A percentile compares a stretch with the other conserved stretches of the same genome.
phyloP scores from a whole-genome alignment of 1,140 invertebrate genomes.

The Hirudo medicinalis region DNA sequence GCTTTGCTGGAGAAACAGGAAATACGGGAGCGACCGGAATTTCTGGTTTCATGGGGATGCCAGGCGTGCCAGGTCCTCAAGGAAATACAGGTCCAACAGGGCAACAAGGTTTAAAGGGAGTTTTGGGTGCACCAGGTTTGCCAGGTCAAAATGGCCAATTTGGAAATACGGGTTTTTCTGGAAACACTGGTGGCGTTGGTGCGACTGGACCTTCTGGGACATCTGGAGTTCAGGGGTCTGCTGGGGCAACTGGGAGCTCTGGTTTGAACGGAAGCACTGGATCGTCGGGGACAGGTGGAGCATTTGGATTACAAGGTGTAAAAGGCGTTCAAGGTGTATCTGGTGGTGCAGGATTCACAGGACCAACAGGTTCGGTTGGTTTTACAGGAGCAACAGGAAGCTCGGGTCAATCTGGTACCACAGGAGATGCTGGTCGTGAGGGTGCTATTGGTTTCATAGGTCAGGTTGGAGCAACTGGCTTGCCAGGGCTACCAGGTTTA shows the following conservation, averaged over 20 bases:
- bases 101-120: conserved; percentile 47
- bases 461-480: not conserved
- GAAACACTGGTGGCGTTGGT: not conserved
- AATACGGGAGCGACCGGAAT: conserved; percentile 62
- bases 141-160: conserved; percentile 1
- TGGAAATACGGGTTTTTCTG: conserved; percentile 4
- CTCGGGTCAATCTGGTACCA: not conserved
- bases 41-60: conserved; percentile 50
- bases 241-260: not conserved
- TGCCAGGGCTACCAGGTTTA: not conserved
- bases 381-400: conserved; percentile 11
- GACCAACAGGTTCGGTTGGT: conserved; percentile 9
- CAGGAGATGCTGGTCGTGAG: conserved; percentile 1
- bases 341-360: conserved; percentile 3
- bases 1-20: conserved; percentile 55
- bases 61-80: conserved; percentile 52
- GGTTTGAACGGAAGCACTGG: not conserved
- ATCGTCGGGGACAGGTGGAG: not conserved
- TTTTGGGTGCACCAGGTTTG: conserved; percentile 27
- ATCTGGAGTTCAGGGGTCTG: not conserved
- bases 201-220: not conserved
- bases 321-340: not conserved
- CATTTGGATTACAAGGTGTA: not conserved
- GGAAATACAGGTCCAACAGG: conserved; percentile 31
- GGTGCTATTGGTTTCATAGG: conserved; percentile 4